These are phyloP conservation scores for Eubucco bourcierii DNA, from an alignment of 2,113 vertebrate species.

Conservation along the genomic window DNA sequence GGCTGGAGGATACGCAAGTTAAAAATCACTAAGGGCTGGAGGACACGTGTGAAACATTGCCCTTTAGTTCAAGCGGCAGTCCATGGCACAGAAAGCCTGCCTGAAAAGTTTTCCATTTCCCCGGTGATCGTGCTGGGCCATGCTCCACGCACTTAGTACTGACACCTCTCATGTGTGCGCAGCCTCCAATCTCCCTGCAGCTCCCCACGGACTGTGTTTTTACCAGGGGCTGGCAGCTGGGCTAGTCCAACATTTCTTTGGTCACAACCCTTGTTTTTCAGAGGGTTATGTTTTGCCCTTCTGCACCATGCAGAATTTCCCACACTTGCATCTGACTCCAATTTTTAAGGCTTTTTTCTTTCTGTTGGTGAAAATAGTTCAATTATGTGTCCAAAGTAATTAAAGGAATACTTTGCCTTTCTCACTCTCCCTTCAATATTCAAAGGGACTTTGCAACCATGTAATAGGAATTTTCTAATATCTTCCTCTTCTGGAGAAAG, in stretches of 20 bases:
- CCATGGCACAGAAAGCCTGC: not conserved
- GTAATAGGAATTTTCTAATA: not conserved
- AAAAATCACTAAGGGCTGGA: conserved; percentile 29
- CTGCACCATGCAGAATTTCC: not conserved
- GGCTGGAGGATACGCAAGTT: not conserved
- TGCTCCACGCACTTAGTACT: not conserved
- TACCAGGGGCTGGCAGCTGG: not conserved
- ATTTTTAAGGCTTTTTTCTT: not conserved
- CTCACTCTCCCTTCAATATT: not conserved
- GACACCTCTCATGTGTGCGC: not conserved
- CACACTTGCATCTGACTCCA: not conserved
- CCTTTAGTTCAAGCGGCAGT: not conserved
- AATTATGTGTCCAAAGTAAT: not conserved
- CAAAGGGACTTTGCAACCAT: not conserved
- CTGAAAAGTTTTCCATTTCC: not conserved
- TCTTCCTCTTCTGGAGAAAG: not conserved
- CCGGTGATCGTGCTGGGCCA: fast-evolving
- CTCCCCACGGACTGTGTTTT: not conserved
- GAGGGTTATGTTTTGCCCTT: not conserved
- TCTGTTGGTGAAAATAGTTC: not conserved
- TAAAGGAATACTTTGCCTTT: not conserved
- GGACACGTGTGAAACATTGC: conserved; percentile 1
- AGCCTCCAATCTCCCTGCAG: not conserved
- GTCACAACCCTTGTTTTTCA: not conserved
- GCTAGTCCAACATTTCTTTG: not conserved